phyloP scores from a whole-genome alignment of 2,113 vertebrate species.

The Corydoras maculifer region DNA sequence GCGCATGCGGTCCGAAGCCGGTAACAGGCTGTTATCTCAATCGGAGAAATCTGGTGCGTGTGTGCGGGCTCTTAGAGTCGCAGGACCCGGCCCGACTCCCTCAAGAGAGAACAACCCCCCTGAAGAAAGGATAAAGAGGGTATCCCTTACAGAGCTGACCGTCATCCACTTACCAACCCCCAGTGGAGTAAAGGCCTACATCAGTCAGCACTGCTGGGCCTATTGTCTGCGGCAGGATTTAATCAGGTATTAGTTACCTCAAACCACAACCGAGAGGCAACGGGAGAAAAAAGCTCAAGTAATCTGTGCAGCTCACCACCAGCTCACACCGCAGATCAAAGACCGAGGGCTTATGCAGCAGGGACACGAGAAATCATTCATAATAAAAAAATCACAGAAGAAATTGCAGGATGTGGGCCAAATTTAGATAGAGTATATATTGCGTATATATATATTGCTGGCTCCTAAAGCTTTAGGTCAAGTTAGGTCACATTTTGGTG shows the following conservation, averaged over 20 bases:
- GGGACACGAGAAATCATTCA: not conserved
- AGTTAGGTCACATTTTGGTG: too few relatives aligned
- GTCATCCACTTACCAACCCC: slow-evolving; percentile 75
- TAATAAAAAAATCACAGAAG: too few relatives aligned
- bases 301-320: slow-evolving; percentile 36
- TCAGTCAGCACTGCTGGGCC: slow-evolving; percentile 82
- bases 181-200: slow-evolving; percentile 82
- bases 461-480: too few relatives aligned
- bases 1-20: slow-evolving; percentile 22
- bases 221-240: slow-evolving; percentile 80
- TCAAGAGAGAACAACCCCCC: slow-evolving; percentile 89
- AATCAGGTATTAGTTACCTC: slow-evolving; percentile 88
- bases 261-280: slow-evolving; percentile 64
- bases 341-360: slow-evolving; percentile 3
- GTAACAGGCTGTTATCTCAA: slow-evolving; percentile 54
- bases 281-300: slow-evolving; percentile 34
- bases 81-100: slow-evolving; percentile 78
- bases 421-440: too few relatives aligned
- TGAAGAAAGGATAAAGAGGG: slow-evolving; percentile 85
- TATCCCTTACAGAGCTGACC: slow-evolving; percentile 97
- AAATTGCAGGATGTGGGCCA: too few relatives aligned
- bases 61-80: slow-evolving; percentile 61
- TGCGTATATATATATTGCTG: too few relatives aligned
- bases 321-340: slow-evolving; percentile 44
- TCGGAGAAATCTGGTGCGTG: slow-evolving; percentile 52